phyloP scores from a whole-genome alignment of 64 coral and sea anemone genomes.

The Hydrozoanthus tunicans region DNA sequence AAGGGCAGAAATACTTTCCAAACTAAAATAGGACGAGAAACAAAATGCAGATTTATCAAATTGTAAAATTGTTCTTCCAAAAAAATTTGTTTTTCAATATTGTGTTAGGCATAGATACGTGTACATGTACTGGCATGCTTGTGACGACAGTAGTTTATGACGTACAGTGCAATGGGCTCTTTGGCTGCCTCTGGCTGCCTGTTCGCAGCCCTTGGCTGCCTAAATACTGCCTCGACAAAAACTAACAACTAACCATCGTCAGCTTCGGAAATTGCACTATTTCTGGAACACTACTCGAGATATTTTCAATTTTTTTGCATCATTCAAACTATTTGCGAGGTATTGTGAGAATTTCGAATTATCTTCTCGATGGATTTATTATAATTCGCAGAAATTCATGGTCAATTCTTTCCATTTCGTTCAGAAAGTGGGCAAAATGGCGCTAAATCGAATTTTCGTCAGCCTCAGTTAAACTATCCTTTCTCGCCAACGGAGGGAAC shows the following conservation, averaged over 20 bases:
- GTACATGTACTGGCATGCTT: no score
- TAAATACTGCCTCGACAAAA: not conserved
- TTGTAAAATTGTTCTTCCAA: no score
- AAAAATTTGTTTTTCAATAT: no score
- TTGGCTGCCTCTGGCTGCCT: no score
- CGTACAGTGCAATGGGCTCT: no score
- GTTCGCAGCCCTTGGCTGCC: no score
- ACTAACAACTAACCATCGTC: not conserved
- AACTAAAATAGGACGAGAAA: no score
- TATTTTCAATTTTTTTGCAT: no score
- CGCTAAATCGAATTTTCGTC: constrained; percentile 30
- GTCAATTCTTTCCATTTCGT: constrained; percentile 19
- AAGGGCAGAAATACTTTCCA: no score
- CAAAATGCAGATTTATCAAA: no score
- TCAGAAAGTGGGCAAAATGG: constrained; percentile 44
- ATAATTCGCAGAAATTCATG: constrained; percentile 12
- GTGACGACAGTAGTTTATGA: no score
- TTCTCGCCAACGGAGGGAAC: constrained; percentile 19
- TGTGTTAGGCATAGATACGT: no score
- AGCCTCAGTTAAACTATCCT: constrained; percentile 16
- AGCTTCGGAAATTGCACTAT: not conserved
- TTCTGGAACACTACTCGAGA: not conserved
- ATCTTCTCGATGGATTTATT: not conserved
- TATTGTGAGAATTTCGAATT: not conserved
- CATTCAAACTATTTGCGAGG: not conserved